Evolutionary conservation across 2,113 vertebrate species (phyloP).

Genomic region (Campylorhamphus procurvoides): DNA sequence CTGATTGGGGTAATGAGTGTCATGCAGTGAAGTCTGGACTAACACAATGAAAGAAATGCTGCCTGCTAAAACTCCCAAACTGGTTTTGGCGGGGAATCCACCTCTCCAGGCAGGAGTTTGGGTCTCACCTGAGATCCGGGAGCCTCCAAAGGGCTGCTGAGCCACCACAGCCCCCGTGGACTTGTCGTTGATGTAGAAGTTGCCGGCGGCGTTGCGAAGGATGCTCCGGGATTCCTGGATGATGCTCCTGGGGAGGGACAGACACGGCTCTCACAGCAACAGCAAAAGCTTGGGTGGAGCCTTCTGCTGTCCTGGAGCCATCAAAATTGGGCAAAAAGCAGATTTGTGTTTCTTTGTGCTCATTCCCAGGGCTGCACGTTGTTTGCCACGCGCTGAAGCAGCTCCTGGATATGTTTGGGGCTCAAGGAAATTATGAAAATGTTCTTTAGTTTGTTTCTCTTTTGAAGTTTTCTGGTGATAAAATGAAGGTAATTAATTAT

Average conservation of each 20-base stretch:
- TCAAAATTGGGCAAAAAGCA: fast-evolving
- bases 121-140: conserved; percentile 88
- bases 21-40: too few relatives aligned
- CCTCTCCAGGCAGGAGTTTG: fast-evolving
- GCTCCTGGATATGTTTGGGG: fast-evolving
- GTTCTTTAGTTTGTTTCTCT: not conserved
- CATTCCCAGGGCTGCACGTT: fast-evolving
- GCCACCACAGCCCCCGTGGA: conserved; percentile 90
- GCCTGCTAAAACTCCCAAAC: not conserved
- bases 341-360: fast-evolving
- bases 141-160: conserved; percentile 94
- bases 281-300: fast-evolving
- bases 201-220: conserved; percentile 89
- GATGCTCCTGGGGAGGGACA: conserved; percentile 63
- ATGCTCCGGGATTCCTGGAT: conserved; percentile 74
- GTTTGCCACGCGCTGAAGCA: fast-evolving
- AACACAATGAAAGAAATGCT: too few relatives aligned
- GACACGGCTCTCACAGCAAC: not conserved
- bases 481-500: not conserved
- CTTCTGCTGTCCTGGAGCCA: not conserved
- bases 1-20: too few relatives aligned
- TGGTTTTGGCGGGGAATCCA: not conserved
- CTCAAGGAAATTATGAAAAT: not conserved
- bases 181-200: conserved; percentile 97
- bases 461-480: too few relatives aligned